phyloP scores from a whole-genome alignment of 2,113 vertebrate genomes.

The Oncorhynchus keta region DNA sequence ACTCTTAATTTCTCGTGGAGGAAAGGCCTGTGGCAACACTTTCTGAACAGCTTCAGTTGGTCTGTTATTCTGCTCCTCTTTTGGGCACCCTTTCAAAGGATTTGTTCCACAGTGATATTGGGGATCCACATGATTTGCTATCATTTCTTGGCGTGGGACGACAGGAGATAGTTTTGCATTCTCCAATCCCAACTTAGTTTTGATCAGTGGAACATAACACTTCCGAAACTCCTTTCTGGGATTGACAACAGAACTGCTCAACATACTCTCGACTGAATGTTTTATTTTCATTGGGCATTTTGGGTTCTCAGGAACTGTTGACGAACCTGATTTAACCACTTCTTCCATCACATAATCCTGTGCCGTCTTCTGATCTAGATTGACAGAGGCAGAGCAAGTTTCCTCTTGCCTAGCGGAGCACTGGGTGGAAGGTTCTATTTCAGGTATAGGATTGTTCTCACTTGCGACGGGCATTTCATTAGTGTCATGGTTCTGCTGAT shows the following conservation, averaged over 20 bases:
- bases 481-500: constrained; percentile 80
- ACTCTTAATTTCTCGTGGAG: constrained; percentile 62
- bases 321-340: constrained; percentile 16
- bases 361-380: constrained; percentile 39
- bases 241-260: constrained; percentile 42
- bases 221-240: constrained; percentile 52
- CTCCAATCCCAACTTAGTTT: constrained; percentile 38
- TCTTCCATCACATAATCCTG: constrained; percentile 38
- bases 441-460: constrained; percentile 31
- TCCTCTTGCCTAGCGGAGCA: constrained; percentile 28
- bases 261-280: constrained; percentile 68
- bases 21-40: constrained; percentile 50
- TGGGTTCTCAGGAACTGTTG: constrained; percentile 36
- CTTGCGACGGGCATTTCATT: constrained; percentile 39
- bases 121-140: constrained; percentile 25
- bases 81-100: constrained; percentile 34
- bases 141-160: constrained; percentile 9
- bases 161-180: constrained; percentile 28
- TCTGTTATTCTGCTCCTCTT: constrained; percentile 26
- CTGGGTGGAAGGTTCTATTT: constrained; percentile 29
- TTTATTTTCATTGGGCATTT: constrained; percentile 62
- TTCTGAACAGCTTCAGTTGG: constrained; percentile 40
- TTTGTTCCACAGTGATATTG: constrained; percentile 26
- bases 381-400: constrained; percentile 12
- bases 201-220: constrained; percentile 63